Conservation (phyloP, 1,140 invertebrate species). For the Drosophila ogumai region DNA sequence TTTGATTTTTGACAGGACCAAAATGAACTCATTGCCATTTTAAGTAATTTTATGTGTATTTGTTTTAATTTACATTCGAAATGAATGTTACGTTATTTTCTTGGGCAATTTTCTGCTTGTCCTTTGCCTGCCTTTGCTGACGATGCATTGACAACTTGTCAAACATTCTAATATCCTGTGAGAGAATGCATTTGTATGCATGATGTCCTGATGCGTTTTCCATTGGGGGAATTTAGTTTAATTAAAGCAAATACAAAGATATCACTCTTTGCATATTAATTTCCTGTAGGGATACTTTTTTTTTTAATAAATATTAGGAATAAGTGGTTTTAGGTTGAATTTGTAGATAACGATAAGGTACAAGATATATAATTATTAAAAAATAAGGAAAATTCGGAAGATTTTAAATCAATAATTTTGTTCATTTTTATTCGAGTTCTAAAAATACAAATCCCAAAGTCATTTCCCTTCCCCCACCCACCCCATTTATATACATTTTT, state of each 20-base stretch:
- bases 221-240: conserved; percentile 61
- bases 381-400: not conserved
- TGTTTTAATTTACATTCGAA: conserved; percentile 63
- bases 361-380: not conserved
- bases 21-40: conserved; percentile 37
- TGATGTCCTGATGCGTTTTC: conserved; percentile 7
- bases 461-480: not conserved
- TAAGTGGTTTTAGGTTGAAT: not conserved
- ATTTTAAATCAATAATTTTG: not conserved
- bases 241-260: conserved; percentile 57
- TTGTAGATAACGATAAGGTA: not conserved
- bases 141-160: conserved; percentile 67
- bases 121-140: not conserved
- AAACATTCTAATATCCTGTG: conserved; percentile 54
- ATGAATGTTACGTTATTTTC: conserved; percentile 38
- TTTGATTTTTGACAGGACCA: conserved; percentile 30
- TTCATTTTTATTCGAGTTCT: not conserved
- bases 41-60: conserved; percentile 78
- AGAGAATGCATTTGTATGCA: conserved; percentile 8
- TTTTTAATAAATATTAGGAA: not conserved
- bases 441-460: not conserved
- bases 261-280: conserved; percentile 60
- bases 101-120: conserved; percentile 36
- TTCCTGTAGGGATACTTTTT: conserved; percentile 43
- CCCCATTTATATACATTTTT: conserved; percentile 6